Evolutionary conservation across 2,888 invertebrate genomes (phyloP), one percentile per base, ranked within the genome.

Genomic region (Philopedon plagiatum): DNA sequence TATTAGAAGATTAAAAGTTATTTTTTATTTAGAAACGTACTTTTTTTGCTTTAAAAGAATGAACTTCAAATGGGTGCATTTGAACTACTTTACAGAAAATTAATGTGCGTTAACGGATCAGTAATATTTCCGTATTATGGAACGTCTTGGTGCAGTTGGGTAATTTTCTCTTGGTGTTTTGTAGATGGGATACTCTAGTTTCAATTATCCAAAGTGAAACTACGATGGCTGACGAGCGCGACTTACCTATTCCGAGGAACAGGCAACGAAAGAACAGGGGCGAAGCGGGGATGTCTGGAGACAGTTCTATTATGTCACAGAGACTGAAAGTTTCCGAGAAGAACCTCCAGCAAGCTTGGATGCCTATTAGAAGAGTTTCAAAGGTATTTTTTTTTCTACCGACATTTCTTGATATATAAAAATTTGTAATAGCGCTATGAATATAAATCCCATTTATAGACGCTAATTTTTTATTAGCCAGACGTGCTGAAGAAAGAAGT

Each of bases 321-420:
- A 91, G 94, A 82, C 86, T 96, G 65, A 93, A 73, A 57, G 95
- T 97, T 9, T 94, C 93, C 32, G 92, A 94, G 4, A 90, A 91
- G 21, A 95, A 94, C 83, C 87, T 98, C 49, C 95, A 96, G 83
- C 90, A 94, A 78, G 95, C 96, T 0, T 96, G 97, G 95, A 94
- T 94, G n/a, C 95, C 96, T 0, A 94, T 94, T 26, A 90, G 96
- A 63, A 89, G 97, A 72, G 97, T 98, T 0, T 97, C 97, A 0
- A 97, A 97, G 84, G 79, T 79, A 76, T 7, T 37, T n/a, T 29
- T 32, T 63, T 4, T 19, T 29, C 7, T 21, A 2, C 18, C 3
- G 11, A 2, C 1, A 41, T 9, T 9, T 11, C 2, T 32, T 32
- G 5, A 41, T 15, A 41, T 11, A 11, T 15, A 41, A 41, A 49